Base-by-base conservation (phyloP, 35 echinoderm and acorn worm genomes). In the Apostichopus japonicus region DNA sequence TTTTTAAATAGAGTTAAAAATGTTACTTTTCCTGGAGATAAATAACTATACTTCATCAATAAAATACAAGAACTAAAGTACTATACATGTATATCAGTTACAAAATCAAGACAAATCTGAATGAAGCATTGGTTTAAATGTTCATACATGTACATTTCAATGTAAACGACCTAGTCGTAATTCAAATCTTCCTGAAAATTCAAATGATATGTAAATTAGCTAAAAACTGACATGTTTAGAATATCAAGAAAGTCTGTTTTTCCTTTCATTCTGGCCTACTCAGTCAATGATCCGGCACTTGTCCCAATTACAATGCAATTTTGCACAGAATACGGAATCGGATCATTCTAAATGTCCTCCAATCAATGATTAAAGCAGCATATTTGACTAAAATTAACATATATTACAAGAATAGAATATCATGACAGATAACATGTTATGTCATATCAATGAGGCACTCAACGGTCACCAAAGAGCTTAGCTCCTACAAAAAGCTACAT, bases 171-270 rank as follows among this genome's bases (percentile, higher is more conserved):
- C 33, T 44, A 61, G 17, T 1, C 16, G 71, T 75, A 75, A 84
- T 84, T 84, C 23, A 84, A 57, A 54, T 84, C 56, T 84, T 84
- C 81, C 56, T 84, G 54, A 58, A 84, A 84, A 84, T 84, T 84
- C 81, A 84, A 75, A 84, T 84, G 81, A 84, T 6, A 84, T 84
- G 81, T 56, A 84, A 58, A 84, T 84, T 84, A 84, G n/a, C 16
- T 58, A 57, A 24, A 44, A 84, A 84, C 24, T 84, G 56, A 84
- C 81, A 84, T 24, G 55, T 24, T n/a, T 10, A 59, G 54, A 57
- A 24, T 84, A 55, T 59, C 54, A 84, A 75, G 71, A 75, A n/a
- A 7, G 63, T 19, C 11, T 67, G 10, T 67, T 67, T 65, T 44
- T 67, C 19, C 5, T 67, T 21, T 75, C 16, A 21, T 75, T 75